Evolutionary conservation across 2,797 vertebrate species (phyloP).

Genomic region (Sebastes oblongus): DNA sequence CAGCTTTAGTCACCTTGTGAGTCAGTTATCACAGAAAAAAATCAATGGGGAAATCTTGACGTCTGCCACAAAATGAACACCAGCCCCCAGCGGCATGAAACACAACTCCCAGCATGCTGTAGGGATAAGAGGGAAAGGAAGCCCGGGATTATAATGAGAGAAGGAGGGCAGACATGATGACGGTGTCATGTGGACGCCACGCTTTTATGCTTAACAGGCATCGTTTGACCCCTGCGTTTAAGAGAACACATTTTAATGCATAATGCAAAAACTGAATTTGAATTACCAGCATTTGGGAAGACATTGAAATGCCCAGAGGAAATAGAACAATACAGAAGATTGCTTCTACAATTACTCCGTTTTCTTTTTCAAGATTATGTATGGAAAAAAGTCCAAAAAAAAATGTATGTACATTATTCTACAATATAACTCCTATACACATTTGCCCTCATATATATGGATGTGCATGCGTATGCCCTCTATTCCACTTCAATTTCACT

Average conservation of each 20-base stretch:
- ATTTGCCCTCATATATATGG: not conserved
- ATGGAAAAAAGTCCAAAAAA: not conserved
- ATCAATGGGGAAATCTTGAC: constrained; percentile 35
- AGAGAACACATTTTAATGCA: not conserved
- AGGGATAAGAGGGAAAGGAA: constrained; percentile 18
- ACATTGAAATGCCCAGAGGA: not conserved
- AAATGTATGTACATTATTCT: not conserved
- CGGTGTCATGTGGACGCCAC: not conserved
- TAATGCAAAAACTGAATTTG: not conserved
- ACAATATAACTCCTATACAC: not conserved
- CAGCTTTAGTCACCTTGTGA: constrained; percentile 57
- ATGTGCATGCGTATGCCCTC: not conserved
- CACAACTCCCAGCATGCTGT: constrained; percentile 19
- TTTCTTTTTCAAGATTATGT: not conserved
- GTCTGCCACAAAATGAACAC: constrained; percentile 47
- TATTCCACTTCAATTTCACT: not conserved
- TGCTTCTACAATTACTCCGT: not conserved
- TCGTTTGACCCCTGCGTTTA: not conserved
- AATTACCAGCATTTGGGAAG: not conserved
- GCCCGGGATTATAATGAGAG: constrained; percentile 27
- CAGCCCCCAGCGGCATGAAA: constrained; percentile 34
- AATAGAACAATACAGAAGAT: not conserved
- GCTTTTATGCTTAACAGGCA: not conserved
- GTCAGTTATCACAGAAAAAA: constrained; percentile 40
- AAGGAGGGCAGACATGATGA: not conserved